phyloP scores from a whole-genome alignment of 2,113 vertebrate species.

The Phaetusa simplex region DNA sequence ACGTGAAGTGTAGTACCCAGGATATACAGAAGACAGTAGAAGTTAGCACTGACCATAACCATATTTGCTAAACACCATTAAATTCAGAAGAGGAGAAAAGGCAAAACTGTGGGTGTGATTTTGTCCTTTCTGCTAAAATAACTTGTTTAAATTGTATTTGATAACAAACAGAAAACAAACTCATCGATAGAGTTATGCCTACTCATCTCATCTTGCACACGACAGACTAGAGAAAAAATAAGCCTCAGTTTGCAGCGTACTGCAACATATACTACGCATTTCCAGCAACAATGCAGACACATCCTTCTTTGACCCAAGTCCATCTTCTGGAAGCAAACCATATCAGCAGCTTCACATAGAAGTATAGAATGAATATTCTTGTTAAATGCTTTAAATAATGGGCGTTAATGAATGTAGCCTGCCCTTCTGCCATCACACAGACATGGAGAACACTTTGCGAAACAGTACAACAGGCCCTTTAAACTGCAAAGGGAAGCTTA shows the following conservation, averaged over 20 bases:
- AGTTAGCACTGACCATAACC: background rate
- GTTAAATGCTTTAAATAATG: background rate
- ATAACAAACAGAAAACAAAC: background rate
- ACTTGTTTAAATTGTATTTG: background rate
- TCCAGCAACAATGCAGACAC: background rate
- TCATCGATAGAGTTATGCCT: too few species aligned
- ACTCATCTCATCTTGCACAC: background rate
- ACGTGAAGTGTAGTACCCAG: rapidly evolving
- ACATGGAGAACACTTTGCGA: background rate
- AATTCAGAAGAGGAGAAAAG: background rate
- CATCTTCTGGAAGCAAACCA: background rate
- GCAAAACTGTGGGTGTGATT: background rate
- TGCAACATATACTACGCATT: background rate
- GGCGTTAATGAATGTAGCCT: background rate
- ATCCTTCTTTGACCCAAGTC: background rate
- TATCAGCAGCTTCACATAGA: background rate
- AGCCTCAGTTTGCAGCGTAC: background rate
- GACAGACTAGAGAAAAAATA: background rate
- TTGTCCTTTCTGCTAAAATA: background rate
- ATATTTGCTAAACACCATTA: background rate
- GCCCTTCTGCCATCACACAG: background rate
- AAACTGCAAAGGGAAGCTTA: background rate
- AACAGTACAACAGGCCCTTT: background rate
- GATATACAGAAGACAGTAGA: rapidly evolving
- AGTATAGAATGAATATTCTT: background rate